phyloP scores from a whole-genome alignment of 2,113 vertebrate species.

The Phocoena phocoena region DNA sequence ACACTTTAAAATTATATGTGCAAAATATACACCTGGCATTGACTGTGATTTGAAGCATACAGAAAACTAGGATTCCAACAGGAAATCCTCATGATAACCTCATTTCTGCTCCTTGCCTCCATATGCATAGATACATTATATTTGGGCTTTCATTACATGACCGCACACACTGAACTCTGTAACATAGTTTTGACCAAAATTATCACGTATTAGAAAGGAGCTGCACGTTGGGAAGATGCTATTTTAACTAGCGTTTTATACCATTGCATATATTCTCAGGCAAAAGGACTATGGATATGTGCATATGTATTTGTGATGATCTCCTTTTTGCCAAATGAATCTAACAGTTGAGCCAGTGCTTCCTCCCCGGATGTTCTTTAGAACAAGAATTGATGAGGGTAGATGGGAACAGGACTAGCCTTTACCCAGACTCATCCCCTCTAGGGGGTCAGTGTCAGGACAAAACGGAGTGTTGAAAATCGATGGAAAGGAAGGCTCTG shows the following conservation, averaged over 20 bases:
- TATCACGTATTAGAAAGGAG: not conserved
- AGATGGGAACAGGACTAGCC: fast-evolving
- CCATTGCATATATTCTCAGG: slow-evolving; percentile 13
- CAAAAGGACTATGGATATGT: not conserved
- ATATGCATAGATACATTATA: not conserved
- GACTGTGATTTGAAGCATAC: not conserved
- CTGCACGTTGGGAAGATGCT: slow-evolving; percentile 4
- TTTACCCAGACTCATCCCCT: not conserved
- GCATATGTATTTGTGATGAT: not conserved
- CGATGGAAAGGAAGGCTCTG: not conserved
- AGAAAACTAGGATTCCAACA: slow-evolving; percentile 39
- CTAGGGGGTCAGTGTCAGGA: not conserved
- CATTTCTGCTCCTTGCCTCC: slow-evolving; percentile 42
- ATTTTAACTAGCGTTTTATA: slow-evolving; percentile 44
- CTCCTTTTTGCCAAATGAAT: not conserved
- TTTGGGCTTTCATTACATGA: slow-evolving; percentile 24
- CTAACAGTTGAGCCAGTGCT: too few relatives aligned
- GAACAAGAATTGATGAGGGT: not conserved
- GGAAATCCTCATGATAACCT: slow-evolving; percentile 1
- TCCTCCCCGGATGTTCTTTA: not conserved
- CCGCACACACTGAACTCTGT: not conserved
- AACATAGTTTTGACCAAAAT: slow-evolving; percentile 39
- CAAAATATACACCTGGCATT: slow-evolving; percentile 36
- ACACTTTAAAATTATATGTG: slow-evolving; percentile 33
- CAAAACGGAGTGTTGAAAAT: not conserved